Base-by-base conservation (phyloP, 2,888 invertebrate genomes). In the Hirtodrosophila alboralis region DNA sequence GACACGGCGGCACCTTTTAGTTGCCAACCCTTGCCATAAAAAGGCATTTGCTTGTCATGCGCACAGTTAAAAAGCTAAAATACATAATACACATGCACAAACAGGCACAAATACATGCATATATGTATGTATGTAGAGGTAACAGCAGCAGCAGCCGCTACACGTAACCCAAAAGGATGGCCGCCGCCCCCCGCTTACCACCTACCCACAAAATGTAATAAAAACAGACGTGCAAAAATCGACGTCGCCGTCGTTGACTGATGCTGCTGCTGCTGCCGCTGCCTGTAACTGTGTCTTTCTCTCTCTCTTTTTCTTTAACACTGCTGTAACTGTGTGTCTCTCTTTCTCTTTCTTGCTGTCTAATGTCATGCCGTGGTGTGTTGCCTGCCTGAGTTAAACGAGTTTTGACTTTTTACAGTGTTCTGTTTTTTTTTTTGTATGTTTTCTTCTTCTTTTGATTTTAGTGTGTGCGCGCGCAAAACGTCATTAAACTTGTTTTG, bases 401-500 rank as follows among this genome's bases (percentile, higher is more conserved):
- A 53, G 70, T 70, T 70, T 68, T 45, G 9, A 23, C 12, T 26
- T 41, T 47, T 51, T 43, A 26, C 48, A 53, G 36, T 54, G 56
- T 61, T 52, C 45, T 71, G 51, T 21, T 52, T 53, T 36, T 52
- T 58, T 44, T 51, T 38, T 40, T 23, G 30, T 30, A 49, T 53
- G 45, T 62, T 69, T 49, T 31, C 33, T 44, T 58, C 59, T 64
- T 58, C 53, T 53, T 62, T 59, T 61, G 48, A 44, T 57, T 47
- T 63, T 60, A 56, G 60, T 47, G 49, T 54, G 44, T 67, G 81
- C 77, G 87, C 86, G 83, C 71, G 78, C 75, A 83, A 84, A 81
- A 81, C 86, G 87, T 87, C 87, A 87, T 75, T 83, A 87, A 87
- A 88, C 87, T 83, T 78, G 87, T 88, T 87, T 87, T 86, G 75